Evolutionary conservation across 2,113 vertebrate species (phyloP), one percentile per base, ranked within the genome.

Genomic region (Colossoma macropomum): DNA sequence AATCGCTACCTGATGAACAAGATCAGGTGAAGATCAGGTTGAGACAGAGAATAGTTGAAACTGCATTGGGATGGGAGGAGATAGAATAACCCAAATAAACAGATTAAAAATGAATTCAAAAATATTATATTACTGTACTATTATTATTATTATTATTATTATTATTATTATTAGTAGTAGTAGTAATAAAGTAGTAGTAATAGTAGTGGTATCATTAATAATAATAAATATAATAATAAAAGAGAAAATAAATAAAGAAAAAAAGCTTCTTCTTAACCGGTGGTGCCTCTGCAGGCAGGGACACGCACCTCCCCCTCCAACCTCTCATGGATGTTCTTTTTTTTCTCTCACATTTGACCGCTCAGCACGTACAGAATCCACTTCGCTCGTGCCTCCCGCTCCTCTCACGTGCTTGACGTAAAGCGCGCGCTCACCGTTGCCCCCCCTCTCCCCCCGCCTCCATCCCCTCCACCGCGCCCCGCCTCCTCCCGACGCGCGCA

Each of bases 381-480:
- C 28, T 28, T 30, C 38, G 75, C 77, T 63, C 63, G 30, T 69
- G 77, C 62, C 30, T 50, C 63, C 19, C 59, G 10, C 63, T 69
- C 27, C 32, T 60, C 75, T 75, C 59, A 62, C 59, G 59, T 62
- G 59, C 59, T 62, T 62, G 59, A 62, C 23, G 59, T 62, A 62
- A 62, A 81, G 81, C 52, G 75, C 81, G 52, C 77, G 60, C 19
- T 69, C 66, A 0, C 59, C 54, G 54, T 60, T 11, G 28, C 12
- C 19, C 68, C 34, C 48, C 60, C n/a, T n/a, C n/a, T n/a, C n/a
- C 70, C 27, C 32, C 71, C 69, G 52, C 4, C 56, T 50, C 82
- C 30, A 77, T 89, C 89, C 78, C 85, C 89, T 69, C 60, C 69
- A 21, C 34, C 45, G 87, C 48, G 87, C 87, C 75, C 87, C 19